Conservation (phyloP, 2,888 invertebrate genomes). For the Melangyna quadrimaculata region DNA sequence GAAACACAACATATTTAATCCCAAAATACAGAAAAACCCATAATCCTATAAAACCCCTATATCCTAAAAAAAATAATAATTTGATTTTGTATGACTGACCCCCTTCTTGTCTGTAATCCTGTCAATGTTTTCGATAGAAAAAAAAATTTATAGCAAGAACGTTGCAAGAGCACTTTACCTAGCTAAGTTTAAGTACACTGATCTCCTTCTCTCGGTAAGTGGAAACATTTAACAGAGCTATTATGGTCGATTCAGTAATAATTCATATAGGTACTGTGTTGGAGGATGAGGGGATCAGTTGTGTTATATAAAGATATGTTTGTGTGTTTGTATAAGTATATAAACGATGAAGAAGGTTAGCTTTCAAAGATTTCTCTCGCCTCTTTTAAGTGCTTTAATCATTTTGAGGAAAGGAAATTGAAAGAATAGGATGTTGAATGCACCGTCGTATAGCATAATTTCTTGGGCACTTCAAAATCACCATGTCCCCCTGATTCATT, state of each 20-base stretch:
- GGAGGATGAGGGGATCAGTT: neutral
- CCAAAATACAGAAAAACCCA: too few relatives aligned
- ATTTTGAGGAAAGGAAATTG: conserved; percentile 27
- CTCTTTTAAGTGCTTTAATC: conserved; percentile 41
- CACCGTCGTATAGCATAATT: conserved; percentile 1
- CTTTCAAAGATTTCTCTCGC: conserved; percentile 21
- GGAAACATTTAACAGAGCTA: conserved; percentile 61
- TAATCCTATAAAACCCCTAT: too few relatives aligned
- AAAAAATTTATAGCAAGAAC: conserved; percentile 1
- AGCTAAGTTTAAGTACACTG: conserved; percentile 60
- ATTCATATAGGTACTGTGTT: conserved; percentile 60
- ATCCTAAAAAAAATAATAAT: too few relatives aligned
- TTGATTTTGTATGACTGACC: neutral
- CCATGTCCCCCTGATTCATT: neutral
- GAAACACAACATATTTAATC: too few relatives aligned
- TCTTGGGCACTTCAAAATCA: conserved; percentile 25
- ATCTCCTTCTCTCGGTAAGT: conserved; percentile 44
- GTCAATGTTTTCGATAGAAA: neutral
- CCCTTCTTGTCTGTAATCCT: conserved; percentile 9
- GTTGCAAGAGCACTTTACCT: conserved; percentile 37
- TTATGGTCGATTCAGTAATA: conserved; percentile 71
- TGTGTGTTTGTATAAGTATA: neutral
- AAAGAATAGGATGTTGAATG: conserved; percentile 37
- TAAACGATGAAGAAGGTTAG: neutral
- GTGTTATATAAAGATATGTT: neutral